Evolutionary conservation across 2,888 invertebrate genomes (phyloP).

Genomic region (Hemistola chrysoprasaria): DNA sequence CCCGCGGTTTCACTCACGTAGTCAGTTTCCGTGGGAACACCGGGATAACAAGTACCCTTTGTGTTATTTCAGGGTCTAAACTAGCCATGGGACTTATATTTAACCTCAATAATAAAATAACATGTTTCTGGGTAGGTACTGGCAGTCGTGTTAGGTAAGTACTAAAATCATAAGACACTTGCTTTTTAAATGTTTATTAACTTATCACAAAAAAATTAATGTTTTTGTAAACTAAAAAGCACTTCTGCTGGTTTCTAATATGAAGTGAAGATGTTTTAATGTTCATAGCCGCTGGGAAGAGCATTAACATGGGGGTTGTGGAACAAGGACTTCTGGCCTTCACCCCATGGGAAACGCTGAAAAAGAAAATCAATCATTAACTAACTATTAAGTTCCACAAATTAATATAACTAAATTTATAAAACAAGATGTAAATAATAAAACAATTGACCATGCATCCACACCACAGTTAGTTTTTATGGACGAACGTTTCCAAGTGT

Average conservation of each 20-base stretch:
- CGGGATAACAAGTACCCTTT: too few species aligned
- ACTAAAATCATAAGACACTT: slow-evolving; percentile 1
- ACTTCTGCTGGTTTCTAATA: slow-evolving; percentile 20
- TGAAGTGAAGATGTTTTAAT: slow-evolving; percentile 42
- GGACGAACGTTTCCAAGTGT: too few species aligned
- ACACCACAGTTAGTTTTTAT: too few species aligned
- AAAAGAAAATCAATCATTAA: slow-evolving; percentile 36
- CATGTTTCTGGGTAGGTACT: not conserved
- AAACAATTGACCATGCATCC: too few species aligned
- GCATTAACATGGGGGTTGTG: slow-evolving; percentile 92
- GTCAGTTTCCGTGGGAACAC: too few species aligned
- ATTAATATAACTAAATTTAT: too few species aligned
- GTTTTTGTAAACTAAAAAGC: slow-evolving; percentile 50
- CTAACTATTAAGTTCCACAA: too few species aligned
- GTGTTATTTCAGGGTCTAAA: too few species aligned
- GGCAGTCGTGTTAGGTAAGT: not conserved
- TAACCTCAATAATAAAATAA: too few species aligned
- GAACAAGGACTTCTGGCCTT: slow-evolving; percentile 93
- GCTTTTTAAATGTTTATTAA: slow-evolving; percentile 26
- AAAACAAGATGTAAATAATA: too few species aligned
- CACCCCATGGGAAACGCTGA: slow-evolving; percentile 96
- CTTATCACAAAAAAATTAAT: slow-evolving; percentile 59
- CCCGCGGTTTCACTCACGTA: too few species aligned
- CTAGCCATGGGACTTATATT: too few species aligned
- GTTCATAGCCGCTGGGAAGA: slow-evolving; percentile 92